Percentiles rank a stretch among this genome's conserved stretches.
Conservation (phyloP, 2,797 vertebrate species). For the Danio tinwini region DNA sequence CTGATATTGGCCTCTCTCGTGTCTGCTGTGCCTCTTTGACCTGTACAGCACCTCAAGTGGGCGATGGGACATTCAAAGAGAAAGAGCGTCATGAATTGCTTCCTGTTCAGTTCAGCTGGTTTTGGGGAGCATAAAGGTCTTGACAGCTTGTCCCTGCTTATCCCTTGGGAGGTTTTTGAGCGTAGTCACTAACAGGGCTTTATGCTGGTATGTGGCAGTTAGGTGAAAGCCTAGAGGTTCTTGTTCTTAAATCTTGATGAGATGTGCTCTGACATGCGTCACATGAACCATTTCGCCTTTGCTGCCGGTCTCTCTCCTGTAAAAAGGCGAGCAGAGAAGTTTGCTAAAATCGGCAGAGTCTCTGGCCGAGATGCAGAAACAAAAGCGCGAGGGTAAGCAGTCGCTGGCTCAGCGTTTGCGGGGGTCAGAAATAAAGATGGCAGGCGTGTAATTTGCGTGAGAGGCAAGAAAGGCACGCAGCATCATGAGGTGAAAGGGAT, state of each 20-base stretch:
- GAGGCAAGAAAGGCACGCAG: constrained; percentile 81
- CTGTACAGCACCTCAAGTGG: constrained; percentile 1
- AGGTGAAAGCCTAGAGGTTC: constrained; percentile 22
- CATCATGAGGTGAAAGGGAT: constrained; percentile 89
- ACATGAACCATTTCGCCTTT: constrained; percentile 54
- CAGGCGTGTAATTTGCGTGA: constrained; percentile 77
- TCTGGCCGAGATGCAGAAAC: constrained; percentile 35
- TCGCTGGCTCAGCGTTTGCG: constrained; percentile 55
- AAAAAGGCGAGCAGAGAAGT: constrained; percentile 20
- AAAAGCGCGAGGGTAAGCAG: constrained; percentile 49
- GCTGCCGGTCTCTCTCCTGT: constrained; percentile 47
- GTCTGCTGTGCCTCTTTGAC: constrained; percentile 14
- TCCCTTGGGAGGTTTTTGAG: constrained; percentile 20
- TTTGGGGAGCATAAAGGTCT: constrained; percentile 10
- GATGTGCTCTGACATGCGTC: constrained; percentile 51
- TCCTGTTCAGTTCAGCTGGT: constrained; percentile 13
- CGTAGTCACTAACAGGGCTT: constrained; percentile 27
- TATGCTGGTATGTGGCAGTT: constrained; percentile 33
- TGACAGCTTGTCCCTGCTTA: constrained; percentile 33
- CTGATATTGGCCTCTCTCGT: constrained; percentile 34
- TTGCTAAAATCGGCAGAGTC: not conserved
- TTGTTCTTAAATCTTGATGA: constrained; percentile 48
- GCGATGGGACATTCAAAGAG: constrained; percentile 6
- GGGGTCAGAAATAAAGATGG: constrained; percentile 76
- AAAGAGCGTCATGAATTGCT: constrained; percentile 1